Evolutionary conservation across 1,140 invertebrate genomes (phyloP), one percentile per base, ranked within the genome.

Genomic region (Neodiprion lecontei): DNA sequence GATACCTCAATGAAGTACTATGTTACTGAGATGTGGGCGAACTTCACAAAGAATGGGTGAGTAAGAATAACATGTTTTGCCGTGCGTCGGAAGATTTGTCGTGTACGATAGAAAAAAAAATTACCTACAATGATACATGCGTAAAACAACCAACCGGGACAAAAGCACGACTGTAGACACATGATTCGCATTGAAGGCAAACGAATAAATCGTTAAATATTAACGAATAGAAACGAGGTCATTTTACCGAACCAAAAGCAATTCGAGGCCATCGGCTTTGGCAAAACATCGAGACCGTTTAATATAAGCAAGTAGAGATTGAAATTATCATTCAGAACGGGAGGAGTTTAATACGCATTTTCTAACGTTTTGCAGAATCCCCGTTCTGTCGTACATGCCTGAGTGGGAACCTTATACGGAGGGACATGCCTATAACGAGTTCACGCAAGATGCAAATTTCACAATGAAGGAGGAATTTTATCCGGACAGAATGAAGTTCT

Each of bases 21-120:
- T 9, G 85, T 91, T 82, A 88, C 86, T 0, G 82, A 88, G 74
- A 78, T 90, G 72, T 90, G 83, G 84, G 73, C 84, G 1, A 89
- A 78, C 75, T 91, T 91, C 72, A 83, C 85, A 0, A 85, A 73
- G 75, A 81, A 80, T 7, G 89, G 90, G 88, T 89, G 85, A 81
- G n/a, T 47, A 40, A 40, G 2, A 2, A 40, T 40, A 40, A 40
- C 28, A 40, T 40, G 28, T 40, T 40, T 40, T 5, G 4, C 28
- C 28, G 5, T 40, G 28, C 28, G 28, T 40, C 28, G 28, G 28
- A 40, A 5, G 28, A 5, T 40, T 40, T 40, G 28, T 3, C 28
- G 28, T 40, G 0, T 2, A 40, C 28, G 28, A 40, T 40, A 40
- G 5, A 40, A 40, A 40, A 40, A 40, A 40, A 4, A 40, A 1